Percentiles rank a stretch among this genome's conserved stretches.
These are phyloP conservation scores for Galeopsomyia nigrocyanea DNA, from an alignment of 2,888 invertebrate species.

Conservation along the genomic window DNA sequence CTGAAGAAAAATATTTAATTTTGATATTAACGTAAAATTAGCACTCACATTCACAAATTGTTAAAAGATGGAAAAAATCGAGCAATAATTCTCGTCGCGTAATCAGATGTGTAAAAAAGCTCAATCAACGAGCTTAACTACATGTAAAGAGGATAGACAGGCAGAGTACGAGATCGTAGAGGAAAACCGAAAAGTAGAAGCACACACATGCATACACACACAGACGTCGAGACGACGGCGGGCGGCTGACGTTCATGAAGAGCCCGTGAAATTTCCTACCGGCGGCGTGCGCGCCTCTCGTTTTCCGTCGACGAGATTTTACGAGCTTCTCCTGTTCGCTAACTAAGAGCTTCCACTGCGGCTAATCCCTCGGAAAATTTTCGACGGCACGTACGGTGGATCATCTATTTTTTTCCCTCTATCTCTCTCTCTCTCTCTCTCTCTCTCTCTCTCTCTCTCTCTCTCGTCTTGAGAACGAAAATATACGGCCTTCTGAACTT, in stretches of 20 bases:
- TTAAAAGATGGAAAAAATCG: too few relatives aligned
- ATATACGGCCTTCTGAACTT: not conserved
- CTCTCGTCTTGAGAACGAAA: too few relatives aligned
- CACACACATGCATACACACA: not conserved
- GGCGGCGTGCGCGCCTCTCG: slow-evolving; percentile 20
- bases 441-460: not conserved
- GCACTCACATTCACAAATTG: too few relatives aligned
- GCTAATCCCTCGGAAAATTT: slow-evolving; percentile 36
- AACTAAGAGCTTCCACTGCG: slow-evolving; percentile 8
- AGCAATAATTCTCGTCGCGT: too few relatives aligned
- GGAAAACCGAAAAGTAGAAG: not conserved
- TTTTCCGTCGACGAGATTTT: slow-evolving; percentile 32
- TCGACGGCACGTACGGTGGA: slow-evolving; percentile 35
- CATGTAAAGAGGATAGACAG: not conserved
- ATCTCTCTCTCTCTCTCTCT: not conserved
- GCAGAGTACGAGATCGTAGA: not conserved
- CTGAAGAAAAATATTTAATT: too few relatives aligned
- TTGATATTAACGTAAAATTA: too few relatives aligned
- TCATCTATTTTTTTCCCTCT: slow-evolving; percentile 8
- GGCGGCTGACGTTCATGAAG: not conserved
- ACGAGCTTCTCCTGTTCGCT: slow-evolving; percentile 14
- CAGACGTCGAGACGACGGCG: not conserved
- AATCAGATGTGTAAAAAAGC: too few relatives aligned
- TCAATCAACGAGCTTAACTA: too few relatives aligned
- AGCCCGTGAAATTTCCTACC: slow-evolving; percentile 22